Base-by-base conservation (phyloP, 2,113 vertebrate genomes). In the Halichoerus grypus region DNA sequence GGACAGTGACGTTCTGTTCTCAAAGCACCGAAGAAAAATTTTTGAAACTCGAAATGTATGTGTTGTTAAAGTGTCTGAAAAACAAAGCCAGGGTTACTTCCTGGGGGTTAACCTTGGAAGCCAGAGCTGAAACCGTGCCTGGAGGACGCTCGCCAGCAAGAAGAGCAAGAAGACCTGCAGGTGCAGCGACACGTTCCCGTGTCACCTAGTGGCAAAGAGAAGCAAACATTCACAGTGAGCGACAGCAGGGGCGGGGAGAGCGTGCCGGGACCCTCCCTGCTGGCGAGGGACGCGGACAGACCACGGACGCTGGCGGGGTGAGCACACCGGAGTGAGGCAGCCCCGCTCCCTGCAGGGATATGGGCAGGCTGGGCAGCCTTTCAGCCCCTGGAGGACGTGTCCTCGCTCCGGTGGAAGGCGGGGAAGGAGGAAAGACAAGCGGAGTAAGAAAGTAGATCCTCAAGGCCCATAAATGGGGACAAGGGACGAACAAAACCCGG, bases 351-450 rank as follows among this genome's bases (percentile, higher is more conserved):
- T 7, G 15, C 16, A 26, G 19, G 39, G 24, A 4, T 5, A 19
- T 71, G 14, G 36, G 22, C 1, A 26, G 76, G 33, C 42, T 1
- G 19, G 14, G 36, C 5, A 11, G 26, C 28, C 7, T 63, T 49
- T 10, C 39, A 15, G 13, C 14, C 46, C 5, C 4, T 3, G 13
- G 33, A 36, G 67, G 74, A 24, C 19, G 5, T 3, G 1, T 18
- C 3, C 1, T 4, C 61, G 3, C n/a, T 39, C 7, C 10, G 15
- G 0, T 0, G n/a, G 36, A 31, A 22, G 36, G 13, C 14, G 9
- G 65, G 39, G 28, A 9, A 39, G 3, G 33, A 61, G 22, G 61
- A 15, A 22, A 24, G 13, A 21, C 4, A 8, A 51, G 7, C 19
- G 0, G 49, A 55, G 51, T 6, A 1, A n/a, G 80, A 49, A 55